Evolutionary conservation across 2,113 vertebrate genomes (phyloP).

Genomic region (Psammodynastes pulverulentus): DNA sequence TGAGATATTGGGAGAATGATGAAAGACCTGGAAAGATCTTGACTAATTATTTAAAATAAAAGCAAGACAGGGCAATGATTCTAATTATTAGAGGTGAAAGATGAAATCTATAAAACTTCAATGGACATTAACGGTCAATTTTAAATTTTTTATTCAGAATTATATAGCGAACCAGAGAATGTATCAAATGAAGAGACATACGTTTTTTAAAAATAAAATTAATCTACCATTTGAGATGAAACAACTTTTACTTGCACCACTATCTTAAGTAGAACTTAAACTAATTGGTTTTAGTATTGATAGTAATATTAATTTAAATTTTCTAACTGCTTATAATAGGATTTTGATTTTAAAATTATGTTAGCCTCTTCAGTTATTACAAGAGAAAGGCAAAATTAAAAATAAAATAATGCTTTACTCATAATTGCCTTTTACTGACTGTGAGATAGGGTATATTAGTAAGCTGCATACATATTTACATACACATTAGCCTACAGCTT

Average conservation of each 20-base stretch:
- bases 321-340: not conserved
- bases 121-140: too few relatives aligned
- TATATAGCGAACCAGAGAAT: not conserved
- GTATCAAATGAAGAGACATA: not conserved
- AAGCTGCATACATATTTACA: not conserved
- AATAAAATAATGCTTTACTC: not conserved
- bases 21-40: not conserved
- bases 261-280: not conserved
- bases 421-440: not conserved
- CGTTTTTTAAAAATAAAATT: not conserved
- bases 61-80: not conserved
- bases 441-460: not conserved
- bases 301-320: not conserved
- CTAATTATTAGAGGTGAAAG: not conserved
- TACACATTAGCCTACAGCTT: not conserved
- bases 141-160: not conserved
- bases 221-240: not conserved
- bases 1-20: not conserved
- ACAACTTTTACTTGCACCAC: not conserved
- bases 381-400: not conserved
- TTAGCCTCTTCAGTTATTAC: not conserved
- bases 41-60: not conserved
- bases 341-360: not conserved
- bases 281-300: not conserved
- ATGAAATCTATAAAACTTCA: not conserved